Conservation (phyloP, 2,113 vertebrate genomes). For the Bufo gargarizans region DNA sequence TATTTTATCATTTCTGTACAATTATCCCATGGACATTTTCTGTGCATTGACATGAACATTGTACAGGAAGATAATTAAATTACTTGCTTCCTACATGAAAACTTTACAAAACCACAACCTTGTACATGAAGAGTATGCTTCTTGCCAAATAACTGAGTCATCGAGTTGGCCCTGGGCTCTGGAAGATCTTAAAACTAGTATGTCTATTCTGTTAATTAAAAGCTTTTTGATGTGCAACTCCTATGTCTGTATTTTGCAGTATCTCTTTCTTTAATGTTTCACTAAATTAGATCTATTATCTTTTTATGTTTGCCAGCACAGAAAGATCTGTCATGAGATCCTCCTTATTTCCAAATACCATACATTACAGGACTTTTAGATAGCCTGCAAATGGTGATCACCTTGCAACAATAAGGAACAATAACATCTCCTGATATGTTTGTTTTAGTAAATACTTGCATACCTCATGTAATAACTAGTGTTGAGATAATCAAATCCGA, state of each 20-base stretch:
- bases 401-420: not conserved
- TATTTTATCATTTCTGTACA: not conserved
- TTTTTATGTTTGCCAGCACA: constrained; percentile 50
- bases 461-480: too few relatives aligned
- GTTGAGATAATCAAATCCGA: too few relatives aligned
- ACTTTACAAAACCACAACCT: constrained; percentile 15
- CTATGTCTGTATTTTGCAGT: constrained; percentile 50
- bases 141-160: constrained; percentile 52
- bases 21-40: not conserved
- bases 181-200: constrained; percentile 48
- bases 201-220: constrained; percentile 54
- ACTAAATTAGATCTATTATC: constrained; percentile 54
- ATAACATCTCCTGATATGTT: too few relatives aligned
- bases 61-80: not conserved
- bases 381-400: not conserved
- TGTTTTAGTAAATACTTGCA: too few relatives aligned
- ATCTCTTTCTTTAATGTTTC: constrained; percentile 50
- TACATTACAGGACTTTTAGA: constrained; percentile 26
- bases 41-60: not conserved
- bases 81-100: constrained; percentile 7
- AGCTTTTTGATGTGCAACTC: constrained; percentile 53
- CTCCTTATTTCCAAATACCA: constrained; percentile 23
- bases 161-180: constrained; percentile 45
- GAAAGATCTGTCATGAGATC: constrained; percentile 29
- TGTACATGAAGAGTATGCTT: constrained; percentile 15